Percentiles rank a stretch among this genome's conserved stretches.
Evolutionary conservation across 1,140 invertebrate species (phyloP).

Genomic region (Panagrolaimus sp.): DNA sequence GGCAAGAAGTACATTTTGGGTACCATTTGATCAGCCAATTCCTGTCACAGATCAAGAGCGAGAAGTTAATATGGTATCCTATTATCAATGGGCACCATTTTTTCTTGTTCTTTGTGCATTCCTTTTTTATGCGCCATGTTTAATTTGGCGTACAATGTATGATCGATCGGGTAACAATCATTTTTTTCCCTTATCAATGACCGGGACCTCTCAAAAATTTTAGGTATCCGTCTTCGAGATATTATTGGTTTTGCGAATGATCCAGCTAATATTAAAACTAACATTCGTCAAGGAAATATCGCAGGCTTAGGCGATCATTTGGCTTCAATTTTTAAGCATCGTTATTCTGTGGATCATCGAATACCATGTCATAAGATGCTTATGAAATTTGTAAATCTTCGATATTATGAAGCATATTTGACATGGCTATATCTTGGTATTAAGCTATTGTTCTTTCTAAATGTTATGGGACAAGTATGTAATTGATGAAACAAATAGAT

Average conservation of each 20-base stretch:
- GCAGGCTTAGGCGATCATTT: conserved; percentile 49
- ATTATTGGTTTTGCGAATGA: conserved; percentile 54
- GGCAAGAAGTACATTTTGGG: conserved; percentile 52
- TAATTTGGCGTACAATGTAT: conserved; percentile 48
- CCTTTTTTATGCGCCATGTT: conserved; percentile 54
- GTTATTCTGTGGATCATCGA: conserved; percentile 40
- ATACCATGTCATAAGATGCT: conserved; percentile 47
- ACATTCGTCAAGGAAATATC: conserved; percentile 17
- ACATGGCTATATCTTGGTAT: conserved; percentile 54
- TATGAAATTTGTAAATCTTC: conserved; percentile 45
- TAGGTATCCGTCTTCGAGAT: conserved; percentile 53
- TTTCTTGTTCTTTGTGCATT: conserved; percentile 57
- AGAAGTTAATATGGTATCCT: conserved; percentile 50
- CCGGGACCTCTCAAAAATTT: conserved; percentile 18
- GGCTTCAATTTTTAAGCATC: conserved; percentile 51
- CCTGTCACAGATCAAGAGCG: conserved; percentile 41
- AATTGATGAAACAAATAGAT: neutral
- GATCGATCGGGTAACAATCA: conserved; percentile 32
- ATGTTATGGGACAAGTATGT: conserved; percentile 53
- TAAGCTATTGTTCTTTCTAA: conserved; percentile 49
- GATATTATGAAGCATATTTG: conserved; percentile 56
- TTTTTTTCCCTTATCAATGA: neutral
- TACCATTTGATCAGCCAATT: conserved; percentile 40
- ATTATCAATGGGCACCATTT: conserved; percentile 64
- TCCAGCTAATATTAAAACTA: conserved; percentile 52